These are phyloP conservation scores for Leptura quadrifasciata DNA, from an alignment of 2,888 invertebrate species.

Conservation along the genomic window DNA sequence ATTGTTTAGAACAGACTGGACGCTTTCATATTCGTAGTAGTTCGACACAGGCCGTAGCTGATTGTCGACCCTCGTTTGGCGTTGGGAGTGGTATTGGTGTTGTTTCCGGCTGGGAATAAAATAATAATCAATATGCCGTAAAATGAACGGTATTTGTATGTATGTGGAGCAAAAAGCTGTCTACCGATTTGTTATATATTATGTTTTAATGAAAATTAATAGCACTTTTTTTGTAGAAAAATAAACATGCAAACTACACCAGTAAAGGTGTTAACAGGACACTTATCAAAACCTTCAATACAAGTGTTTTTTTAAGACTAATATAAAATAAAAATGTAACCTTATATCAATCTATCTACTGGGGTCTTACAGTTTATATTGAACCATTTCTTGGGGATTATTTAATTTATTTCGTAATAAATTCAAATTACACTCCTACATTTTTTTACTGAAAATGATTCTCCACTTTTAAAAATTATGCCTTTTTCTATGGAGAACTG, in stretches of 20 bases:
- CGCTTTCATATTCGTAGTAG: slow-evolving; percentile 90
- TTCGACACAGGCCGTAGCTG: slow-evolving; percentile 85
- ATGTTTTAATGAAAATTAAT: slow-evolving; percentile 1
- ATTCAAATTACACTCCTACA: no score
- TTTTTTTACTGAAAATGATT: no score
- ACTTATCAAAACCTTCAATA: no score
- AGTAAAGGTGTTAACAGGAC: background rate
- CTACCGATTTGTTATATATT: background rate
- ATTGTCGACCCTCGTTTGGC: slow-evolving; percentile 74
- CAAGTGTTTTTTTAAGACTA: no score
- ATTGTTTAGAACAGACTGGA: slow-evolving; percentile 78
- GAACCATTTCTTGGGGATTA: no score
- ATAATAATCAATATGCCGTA: background rate
- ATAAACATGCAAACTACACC: background rate
- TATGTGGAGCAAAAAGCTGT: background rate
- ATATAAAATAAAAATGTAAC: no score
- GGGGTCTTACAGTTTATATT: no score
- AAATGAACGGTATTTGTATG: slow-evolving; percentile 7
- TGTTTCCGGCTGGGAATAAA: slow-evolving; percentile 77
- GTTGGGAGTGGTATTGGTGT: slow-evolving; percentile 81
- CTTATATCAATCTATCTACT: no score
- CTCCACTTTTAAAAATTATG: no score
- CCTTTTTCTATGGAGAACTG: no score
- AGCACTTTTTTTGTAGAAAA: slow-evolving; percentile 8
- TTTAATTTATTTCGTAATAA: no score